These are phyloP conservation scores for Lucinisca nassula DNA, from an alignment of 2,888 invertebrate species.

Conservation along the genomic window DNA sequence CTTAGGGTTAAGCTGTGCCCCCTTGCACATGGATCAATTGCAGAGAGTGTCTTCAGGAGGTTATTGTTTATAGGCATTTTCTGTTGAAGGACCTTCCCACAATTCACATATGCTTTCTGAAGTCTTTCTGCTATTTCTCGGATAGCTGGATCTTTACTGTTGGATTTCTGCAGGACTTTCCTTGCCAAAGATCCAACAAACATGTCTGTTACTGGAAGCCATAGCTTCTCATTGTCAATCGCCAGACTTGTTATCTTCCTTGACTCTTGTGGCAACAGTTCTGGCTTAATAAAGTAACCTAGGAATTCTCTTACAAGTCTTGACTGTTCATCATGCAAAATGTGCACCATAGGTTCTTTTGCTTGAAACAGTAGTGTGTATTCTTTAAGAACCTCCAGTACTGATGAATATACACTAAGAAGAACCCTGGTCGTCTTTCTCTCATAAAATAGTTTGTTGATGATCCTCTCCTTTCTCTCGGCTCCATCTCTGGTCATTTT, in stretches of 20 bases:
- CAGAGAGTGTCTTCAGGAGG: slow-evolving; percentile 45
- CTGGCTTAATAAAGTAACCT: slow-evolving; percentile 44
- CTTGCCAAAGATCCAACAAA: slow-evolving; percentile 24
- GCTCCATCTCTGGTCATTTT: slow-evolving; percentile 45
- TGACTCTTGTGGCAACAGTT: slow-evolving; percentile 31
- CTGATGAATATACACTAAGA: slow-evolving; percentile 28
- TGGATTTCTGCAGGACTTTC: not conserved
- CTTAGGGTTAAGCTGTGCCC: slow-evolving; percentile 45
- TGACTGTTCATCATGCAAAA: slow-evolving; percentile 50
- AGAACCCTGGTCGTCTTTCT: slow-evolving; percentile 23
- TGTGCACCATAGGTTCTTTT: slow-evolving; percentile 44
- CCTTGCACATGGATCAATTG: slow-evolving; percentile 54
- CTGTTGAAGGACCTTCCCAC: slow-evolving; percentile 27
- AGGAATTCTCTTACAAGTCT: slow-evolving; percentile 39
- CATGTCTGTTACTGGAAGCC: slow-evolving; percentile 18
- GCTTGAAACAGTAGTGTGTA: slow-evolving; percentile 40
- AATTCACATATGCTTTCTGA: slow-evolving; percentile 2
- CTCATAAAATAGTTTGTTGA: slow-evolving; percentile 26
- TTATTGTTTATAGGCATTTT: slow-evolving; percentile 67
- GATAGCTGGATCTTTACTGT: not conserved
- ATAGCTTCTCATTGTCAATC: not conserved
- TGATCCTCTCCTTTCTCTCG: slow-evolving; percentile 44
- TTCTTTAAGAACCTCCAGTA: slow-evolving; percentile 34
- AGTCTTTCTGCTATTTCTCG: slow-evolving; percentile 5
- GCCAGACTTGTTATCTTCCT: slow-evolving; percentile 28